Conservation (phyloP, 1,140 invertebrate genomes). For the Solenopsis invicta region DNA sequence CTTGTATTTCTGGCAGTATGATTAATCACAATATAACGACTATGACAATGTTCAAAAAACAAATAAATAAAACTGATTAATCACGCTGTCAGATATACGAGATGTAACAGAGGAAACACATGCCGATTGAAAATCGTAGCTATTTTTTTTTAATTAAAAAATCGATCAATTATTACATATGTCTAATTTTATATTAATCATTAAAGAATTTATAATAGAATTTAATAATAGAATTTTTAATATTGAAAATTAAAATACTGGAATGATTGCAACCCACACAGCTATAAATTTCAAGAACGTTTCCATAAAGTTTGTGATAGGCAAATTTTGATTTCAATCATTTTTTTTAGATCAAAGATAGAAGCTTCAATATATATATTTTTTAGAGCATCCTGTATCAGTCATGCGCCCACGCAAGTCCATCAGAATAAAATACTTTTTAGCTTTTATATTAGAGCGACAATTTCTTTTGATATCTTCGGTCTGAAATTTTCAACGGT, state of each 20-base stretch:
- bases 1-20: background rate
- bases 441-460: background rate
- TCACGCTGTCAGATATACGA: background rate
- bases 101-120: background rate
- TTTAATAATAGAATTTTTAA: background rate
- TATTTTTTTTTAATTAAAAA: too few species aligned
- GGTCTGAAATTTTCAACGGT: slow-evolving; percentile 8
- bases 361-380: slow-evolving; percentile 12
- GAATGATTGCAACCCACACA: background rate
- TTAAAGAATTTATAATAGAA: slow-evolving; percentile 9
- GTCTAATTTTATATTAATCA: background rate
- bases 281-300: background rate
- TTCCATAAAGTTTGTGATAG: slow-evolving; percentile 25
- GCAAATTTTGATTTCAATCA: slow-evolving; percentile 5
- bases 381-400: slow-evolving; percentile 22
- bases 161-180: background rate
- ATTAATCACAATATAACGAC: background rate
- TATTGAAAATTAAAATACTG: slow-evolving; percentile 35
- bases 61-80: background rate
- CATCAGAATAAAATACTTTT: slow-evolving; percentile 34
- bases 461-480: slow-evolving; percentile 23
- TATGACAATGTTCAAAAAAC: background rate
- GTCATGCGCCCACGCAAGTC: background rate
- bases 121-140: background rate
- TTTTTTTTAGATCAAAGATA: slow-evolving; percentile 49